Percentiles rank a stretch among this genome's conserved stretches.
Evolutionary conservation across 2,113 vertebrate genomes (phyloP).

Genomic region (Chitala chitala): DNA sequence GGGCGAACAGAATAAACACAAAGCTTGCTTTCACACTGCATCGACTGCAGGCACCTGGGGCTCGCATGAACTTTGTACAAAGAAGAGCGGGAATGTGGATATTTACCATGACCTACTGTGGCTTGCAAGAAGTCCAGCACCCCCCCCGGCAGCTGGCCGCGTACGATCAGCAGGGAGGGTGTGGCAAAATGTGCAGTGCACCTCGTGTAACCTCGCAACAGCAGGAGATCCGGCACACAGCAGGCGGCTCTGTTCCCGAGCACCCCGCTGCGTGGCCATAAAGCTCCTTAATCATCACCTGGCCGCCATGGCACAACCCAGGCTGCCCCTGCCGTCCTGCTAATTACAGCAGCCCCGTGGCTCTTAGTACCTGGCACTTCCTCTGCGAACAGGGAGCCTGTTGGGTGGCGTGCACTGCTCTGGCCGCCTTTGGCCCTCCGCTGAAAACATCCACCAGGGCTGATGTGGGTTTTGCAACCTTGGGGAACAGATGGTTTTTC

Average conservation of each 20-base stretch:
- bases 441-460: no score
- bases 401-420: no score
- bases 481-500: no score
- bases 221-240: not conserved
- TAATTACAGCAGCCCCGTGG: not conserved
- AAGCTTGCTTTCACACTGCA: not conserved
- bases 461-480: not conserved
- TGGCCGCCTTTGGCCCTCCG: no score
- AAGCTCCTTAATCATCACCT: constrained; percentile 6
- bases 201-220: no score
- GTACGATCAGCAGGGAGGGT: no score
- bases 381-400: not conserved
- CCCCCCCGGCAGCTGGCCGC: no score
- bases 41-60: not conserved
- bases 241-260: not conserved
- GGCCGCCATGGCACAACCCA: not conserved
- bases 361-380: not conserved
- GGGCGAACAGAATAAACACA: not conserved
- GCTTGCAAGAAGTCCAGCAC: not conserved
- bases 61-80: not conserved
- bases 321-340: not conserved
- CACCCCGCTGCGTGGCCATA: not conserved
- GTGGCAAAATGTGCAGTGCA: no score
- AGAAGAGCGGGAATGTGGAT: no score
- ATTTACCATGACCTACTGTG: not conserved